Evolutionary conservation across 2,113 vertebrate species (phyloP).

Genomic region (Opisthocomus hoazin): DNA sequence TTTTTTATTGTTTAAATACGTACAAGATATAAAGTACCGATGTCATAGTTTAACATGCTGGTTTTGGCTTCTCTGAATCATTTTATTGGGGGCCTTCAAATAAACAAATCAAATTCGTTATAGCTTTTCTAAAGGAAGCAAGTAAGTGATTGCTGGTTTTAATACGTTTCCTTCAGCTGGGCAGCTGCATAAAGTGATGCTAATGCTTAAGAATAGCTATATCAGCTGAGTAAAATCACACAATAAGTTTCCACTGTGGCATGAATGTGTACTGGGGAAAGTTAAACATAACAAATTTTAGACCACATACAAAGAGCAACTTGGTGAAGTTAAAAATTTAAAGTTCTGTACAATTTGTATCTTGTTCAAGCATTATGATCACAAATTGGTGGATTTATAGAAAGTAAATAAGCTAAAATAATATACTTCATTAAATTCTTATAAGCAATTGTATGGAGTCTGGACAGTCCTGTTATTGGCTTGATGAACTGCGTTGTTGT

Average conservation of each 20-base stretch:
- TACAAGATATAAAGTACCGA: not conserved
- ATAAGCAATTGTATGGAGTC: not conserved
- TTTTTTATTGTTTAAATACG: not conserved
- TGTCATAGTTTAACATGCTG: not conserved
- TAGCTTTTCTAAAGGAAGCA: not conserved
- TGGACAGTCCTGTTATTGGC: not conserved
- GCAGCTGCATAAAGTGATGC: not conserved
- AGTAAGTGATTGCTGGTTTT: slow-evolving; percentile 1
- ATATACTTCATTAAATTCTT: not conserved
- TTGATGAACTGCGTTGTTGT: slow-evolving; percentile 35
- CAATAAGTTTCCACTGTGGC: slow-evolving; percentile 1
- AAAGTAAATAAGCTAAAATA: slow-evolving; percentile 6
- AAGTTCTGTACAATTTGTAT: not conserved
- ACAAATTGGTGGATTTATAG: not conserved
- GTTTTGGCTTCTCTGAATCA: not conserved
- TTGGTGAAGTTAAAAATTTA: not conserved
- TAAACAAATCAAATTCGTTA: not conserved
- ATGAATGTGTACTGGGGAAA: not conserved
- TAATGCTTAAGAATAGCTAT: not conserved
- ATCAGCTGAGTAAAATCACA: not conserved
- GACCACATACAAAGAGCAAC: not conserved
- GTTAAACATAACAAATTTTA: not conserved
- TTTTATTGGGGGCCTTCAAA: not conserved
- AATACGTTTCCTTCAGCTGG: not conserved
- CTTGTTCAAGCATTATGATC: not conserved